Base-by-base conservation (phyloP, 1,140 invertebrate genomes). In the Araneus ventricosus region DNA sequence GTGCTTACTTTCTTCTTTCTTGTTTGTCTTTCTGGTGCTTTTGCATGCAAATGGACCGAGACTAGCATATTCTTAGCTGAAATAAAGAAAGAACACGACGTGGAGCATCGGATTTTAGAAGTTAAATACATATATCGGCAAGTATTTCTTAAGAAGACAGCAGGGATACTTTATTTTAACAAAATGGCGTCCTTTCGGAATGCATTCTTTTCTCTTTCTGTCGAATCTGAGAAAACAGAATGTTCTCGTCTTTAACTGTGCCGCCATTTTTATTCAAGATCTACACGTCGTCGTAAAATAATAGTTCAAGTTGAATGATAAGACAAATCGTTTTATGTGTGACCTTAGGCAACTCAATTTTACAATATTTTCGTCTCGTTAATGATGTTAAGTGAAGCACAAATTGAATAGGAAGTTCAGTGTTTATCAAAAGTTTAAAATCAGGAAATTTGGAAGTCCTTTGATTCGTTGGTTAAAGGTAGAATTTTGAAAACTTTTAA, bases 1-100 rank as follows among this genome's bases (percentile, higher is more conserved):
- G 8, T 20, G 70, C 70, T 75, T 34, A 75, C 70, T 75, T 75
- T 75, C 70, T 37, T 75, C 41, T 52, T 67, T 34, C 7, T 5
- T 75, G 70, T 75, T 75, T 75, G 34, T 75, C 70, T 75, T 75
- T 34, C 70, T 75, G 17, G 20, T 75, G 34, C 30, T 34, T 75
- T 37, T 75, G 17, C 70, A 75, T 75, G 34, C 30, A 75, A 75
- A 75, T 75, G 70, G 34, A 75, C 70, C 22, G 30, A 37, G 67
- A 75, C 30, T 75, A 30, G 70, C 70, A 34, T 20, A 75, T 75
- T 75, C 70, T 30, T 3, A 20, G 14, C 30, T 20, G 70, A 37
- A 37, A 75, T 34, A 37, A 52, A 34, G 30, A 75, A 75, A 34
- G 24, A 67, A n/a, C 63, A 67, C 0, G 63, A 4, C n/a, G n/a